Conservation (phyloP, 1,140 invertebrate species). For the Oncopodura yosiiana region DNA sequence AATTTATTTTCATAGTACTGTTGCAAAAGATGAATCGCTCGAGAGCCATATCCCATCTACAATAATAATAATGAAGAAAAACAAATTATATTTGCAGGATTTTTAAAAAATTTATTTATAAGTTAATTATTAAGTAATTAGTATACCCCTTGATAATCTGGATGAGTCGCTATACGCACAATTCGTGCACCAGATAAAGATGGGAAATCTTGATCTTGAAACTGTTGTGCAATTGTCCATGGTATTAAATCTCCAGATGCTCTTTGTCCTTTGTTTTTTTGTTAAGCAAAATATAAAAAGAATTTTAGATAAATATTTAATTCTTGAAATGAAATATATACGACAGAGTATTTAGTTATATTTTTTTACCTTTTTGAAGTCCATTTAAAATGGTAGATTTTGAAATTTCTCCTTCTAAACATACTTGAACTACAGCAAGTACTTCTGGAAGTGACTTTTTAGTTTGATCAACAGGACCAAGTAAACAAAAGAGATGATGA, state of each 20-base stretch:
- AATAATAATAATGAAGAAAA: slow-evolving; percentile 34
- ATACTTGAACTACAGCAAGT: slow-evolving; percentile 80
- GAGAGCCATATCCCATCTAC: slow-evolving; percentile 88
- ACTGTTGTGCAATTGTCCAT: slow-evolving; percentile 96
- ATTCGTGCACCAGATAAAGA: slow-evolving; percentile 79
- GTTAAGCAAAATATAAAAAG: too few relatives aligned
- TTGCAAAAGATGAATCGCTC: slow-evolving; percentile 70
- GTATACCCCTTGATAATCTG: slow-evolving; percentile 82
- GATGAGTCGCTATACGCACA: slow-evolving; percentile 95
- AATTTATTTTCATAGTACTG: slow-evolving; percentile 85
- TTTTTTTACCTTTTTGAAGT: slow-evolving; percentile 66
- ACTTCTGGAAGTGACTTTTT: slow-evolving; percentile 75
- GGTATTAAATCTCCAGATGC: slow-evolving; percentile 95
- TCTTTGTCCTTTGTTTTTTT: too few relatives aligned
- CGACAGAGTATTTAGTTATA: too few relatives aligned
- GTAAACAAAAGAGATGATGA: slow-evolving; percentile 90
- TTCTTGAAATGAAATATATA: too few relatives aligned
- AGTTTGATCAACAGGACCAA: slow-evolving; percentile 69
- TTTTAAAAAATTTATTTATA: background rate
- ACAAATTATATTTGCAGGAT: background rate
- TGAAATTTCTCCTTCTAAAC: slow-evolving; percentile 89
- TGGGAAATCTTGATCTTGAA: slow-evolving; percentile 87
- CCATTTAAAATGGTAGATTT: slow-evolving; percentile 65
- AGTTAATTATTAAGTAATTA: slow-evolving; percentile 1
- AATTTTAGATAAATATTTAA: too few relatives aligned